Base-by-base conservation (phyloP, 2,797 vertebrate genomes). In the Garrulus glandarius region DNA sequence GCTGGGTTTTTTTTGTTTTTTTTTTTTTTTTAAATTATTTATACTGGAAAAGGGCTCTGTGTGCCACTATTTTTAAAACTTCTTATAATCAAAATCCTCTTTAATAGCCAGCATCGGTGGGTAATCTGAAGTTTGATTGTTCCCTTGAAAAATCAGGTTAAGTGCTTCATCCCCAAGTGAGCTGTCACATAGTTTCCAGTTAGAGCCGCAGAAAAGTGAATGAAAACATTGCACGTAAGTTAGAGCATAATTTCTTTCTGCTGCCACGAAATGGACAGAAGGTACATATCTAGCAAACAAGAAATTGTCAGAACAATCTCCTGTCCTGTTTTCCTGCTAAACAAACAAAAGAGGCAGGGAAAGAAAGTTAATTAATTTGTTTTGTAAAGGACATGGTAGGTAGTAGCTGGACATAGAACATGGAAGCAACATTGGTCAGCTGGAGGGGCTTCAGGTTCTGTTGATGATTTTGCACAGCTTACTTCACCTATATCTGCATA, bases 401-500 rank as follows among this genome's bases (percentile, higher is more conserved):
- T 17, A 21, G 47, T 26, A 59, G 55, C 43, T 81, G n/a, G 15
- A 13, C 6, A 3, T 19, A 43, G 74, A 34, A 16, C 8, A 1
- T 9, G 12, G 32, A 22, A 70, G 43, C 47, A 39, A 26, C 10
- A 1, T 1, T 41, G 44, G n/a, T 72, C 23, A 32, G 0, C 30
- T 56, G 70, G 37, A 56, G 20, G 18, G 34, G 15, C 30, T 69
- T 16, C 36, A 9, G 55, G 39, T 50, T 64, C 16, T 39, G 15
- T 46, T 12, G 46, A 30, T 37, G 85, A 10, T 36, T 72, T 50
- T 55, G 59, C 43, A 6, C 47, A 13, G 44, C 36, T 85, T 32
- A 0, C 24, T 34, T 47, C 30, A 16, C 2, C 6, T 63, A 3
- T 11, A 32, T 76, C 32, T 29, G n/a, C 3, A 0, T 57, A 29